Evolutionary conservation across 2,888 invertebrate species (phyloP).

Genomic region (Bembecia ichneumoniformis): DNA sequence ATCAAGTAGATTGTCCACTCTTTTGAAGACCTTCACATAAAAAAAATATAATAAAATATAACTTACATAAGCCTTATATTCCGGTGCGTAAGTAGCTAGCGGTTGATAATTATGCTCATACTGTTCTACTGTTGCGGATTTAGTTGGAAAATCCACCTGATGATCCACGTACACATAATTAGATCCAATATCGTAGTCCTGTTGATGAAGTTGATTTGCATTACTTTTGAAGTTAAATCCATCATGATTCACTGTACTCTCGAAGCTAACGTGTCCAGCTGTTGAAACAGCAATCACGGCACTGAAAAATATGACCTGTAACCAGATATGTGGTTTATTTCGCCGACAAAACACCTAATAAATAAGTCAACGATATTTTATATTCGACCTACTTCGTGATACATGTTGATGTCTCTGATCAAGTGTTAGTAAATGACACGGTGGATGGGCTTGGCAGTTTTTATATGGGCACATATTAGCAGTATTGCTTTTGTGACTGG

Average conservation of each 20-base stretch:
- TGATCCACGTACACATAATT: not conserved
- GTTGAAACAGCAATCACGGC: constrained; percentile 7
- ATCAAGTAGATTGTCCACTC: too few relatives aligned
- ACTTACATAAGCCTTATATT: constrained; percentile 13
- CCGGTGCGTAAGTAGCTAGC: constrained; percentile 11
- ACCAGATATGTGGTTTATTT: not conserved
- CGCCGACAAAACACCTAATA: not conserved
- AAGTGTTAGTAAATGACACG: constrained; percentile 10
- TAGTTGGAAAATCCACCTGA: not conserved
- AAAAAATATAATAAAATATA: too few relatives aligned
- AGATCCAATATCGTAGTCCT: constrained; percentile 3
- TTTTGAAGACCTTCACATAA: too few relatives aligned
- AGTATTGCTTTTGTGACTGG: constrained; percentile 9
- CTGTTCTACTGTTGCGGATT: not conserved
- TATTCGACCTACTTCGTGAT: constrained; percentile 8
- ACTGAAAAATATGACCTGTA: constrained; percentile 10
- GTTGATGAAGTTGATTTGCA: constrained; percentile 7
- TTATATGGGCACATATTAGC: constrained; percentile 12
- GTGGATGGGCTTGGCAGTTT: constrained; percentile 10
- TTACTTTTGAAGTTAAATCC: constrained; percentile 7
- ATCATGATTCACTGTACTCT: constrained; percentile 24
- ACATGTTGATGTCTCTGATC: constrained; percentile 10
- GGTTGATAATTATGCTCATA: constrained; percentile 9
- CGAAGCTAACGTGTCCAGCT: constrained; percentile 11
- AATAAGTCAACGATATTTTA: not conserved